Evolutionary conservation across 2,113 vertebrate species (phyloP).

Genomic region (Athene cunicularia): DNA sequence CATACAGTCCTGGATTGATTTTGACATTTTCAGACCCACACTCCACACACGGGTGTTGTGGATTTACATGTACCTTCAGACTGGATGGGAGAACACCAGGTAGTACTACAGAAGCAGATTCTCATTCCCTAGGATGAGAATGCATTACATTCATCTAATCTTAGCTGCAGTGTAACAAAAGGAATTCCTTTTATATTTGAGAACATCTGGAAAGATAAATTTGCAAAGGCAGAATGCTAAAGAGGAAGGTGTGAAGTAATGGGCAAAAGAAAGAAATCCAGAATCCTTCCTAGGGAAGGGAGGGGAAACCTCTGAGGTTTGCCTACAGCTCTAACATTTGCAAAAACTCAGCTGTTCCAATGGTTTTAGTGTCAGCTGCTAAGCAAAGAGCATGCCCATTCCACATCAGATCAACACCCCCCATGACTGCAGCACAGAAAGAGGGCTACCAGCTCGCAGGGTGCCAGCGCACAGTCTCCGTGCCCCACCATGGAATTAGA

Average conservation of each 20-base stretch:
- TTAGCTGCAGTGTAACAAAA: background rate
- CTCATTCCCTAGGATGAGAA: background rate
- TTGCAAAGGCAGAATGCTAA: background rate
- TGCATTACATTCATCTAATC: background rate
- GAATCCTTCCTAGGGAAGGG: background rate
- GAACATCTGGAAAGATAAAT: slow-evolving; percentile 10
- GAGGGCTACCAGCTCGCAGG: background rate
- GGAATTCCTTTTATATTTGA: background rate
- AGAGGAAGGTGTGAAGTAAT: slow-evolving; percentile 41
- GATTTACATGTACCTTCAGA: background rate
- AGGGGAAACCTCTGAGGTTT: background rate
- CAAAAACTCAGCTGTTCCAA: background rate
- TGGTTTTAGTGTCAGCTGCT: background rate
- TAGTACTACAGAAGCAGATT: background rate
- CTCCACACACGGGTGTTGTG: background rate
- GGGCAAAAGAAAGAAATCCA: slow-evolving; percentile 6
- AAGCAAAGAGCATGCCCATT: background rate
- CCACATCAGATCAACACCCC: background rate
- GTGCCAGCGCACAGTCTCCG: background rate
- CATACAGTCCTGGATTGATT: background rate
- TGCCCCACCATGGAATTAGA: background rate
- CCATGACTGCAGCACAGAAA: background rate
- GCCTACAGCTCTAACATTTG: background rate
- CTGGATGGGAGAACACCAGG: background rate
- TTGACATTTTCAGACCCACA: background rate